These are phyloP conservation scores for Neotragus moschatus DNA, from an alignment of 2,113 vertebrate species.

Conservation along the genomic window DNA sequence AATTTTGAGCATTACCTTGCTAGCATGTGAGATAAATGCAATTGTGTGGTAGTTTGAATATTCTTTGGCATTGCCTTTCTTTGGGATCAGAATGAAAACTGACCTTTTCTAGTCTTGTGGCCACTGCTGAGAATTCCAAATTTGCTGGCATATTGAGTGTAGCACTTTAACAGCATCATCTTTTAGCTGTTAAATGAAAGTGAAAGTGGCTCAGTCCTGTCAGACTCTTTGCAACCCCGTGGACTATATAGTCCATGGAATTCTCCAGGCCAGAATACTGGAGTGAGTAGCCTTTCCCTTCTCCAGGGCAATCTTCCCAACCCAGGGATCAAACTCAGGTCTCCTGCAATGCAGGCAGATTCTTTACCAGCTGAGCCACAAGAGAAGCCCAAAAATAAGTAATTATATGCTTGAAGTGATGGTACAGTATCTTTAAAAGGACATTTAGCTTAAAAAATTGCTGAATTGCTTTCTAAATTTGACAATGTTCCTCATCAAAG, in stretches of 20 bases:
- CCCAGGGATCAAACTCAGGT: not conserved
- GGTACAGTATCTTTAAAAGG: not conserved
- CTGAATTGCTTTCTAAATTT: not conserved
- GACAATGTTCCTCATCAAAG: not conserved
- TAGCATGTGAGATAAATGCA: not conserved
- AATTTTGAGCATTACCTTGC: not conserved
- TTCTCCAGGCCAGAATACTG: not conserved
- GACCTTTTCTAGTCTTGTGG: not conserved
- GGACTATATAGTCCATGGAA: not conserved
- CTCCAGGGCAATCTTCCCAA: not conserved
- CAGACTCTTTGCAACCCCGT: not conserved
- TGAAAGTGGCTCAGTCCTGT: not conserved
- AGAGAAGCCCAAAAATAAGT: not conserved
- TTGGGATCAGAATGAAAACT: not conserved
- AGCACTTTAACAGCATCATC: not conserved
- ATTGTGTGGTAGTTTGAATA: not conserved
- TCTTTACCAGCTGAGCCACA: not conserved
- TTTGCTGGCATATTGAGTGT: not conserved
- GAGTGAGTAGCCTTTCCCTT: not conserved
- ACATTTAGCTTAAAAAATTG: not conserved
- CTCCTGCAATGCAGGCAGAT: not conserved
- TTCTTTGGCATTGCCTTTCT: not conserved
- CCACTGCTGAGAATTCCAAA: not conserved
- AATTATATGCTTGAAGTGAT: not conserved
- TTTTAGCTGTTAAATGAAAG: not conserved